A percentile compares a stretch with the other conserved stretches of the same genome.
phyloP scores from a whole-genome alignment of 2,888 invertebrate genomes.

The Sepioteuthis lessoniana region DNA sequence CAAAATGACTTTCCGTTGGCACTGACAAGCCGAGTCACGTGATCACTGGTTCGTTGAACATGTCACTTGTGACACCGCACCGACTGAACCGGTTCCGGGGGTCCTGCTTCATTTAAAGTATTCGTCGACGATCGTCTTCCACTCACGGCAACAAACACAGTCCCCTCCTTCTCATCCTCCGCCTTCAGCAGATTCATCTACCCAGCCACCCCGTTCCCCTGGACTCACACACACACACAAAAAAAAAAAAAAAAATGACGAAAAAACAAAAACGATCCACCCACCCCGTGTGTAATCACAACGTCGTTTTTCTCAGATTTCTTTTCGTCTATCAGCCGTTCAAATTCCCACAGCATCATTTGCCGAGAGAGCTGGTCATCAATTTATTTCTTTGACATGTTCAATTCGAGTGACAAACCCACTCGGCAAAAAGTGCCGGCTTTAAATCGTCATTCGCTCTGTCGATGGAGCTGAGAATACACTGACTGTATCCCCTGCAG shows the following conservation, averaged over 20 bases:
- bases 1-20: neutral
- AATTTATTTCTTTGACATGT: neutral
- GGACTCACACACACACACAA: too few species aligned
- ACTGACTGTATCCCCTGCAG: too few species aligned
- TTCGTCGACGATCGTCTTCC: neutral
- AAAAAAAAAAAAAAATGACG: too few species aligned
- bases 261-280: neutral
- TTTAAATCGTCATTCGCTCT: too few species aligned
- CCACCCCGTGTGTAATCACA: neutral
- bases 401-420: neutral
- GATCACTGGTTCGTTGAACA: conserved; percentile 20
- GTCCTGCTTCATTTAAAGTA: neutral
- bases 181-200: too few species aligned
- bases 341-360: neutral
- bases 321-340: neutral
- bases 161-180: neutral
- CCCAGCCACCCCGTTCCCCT: too few species aligned
- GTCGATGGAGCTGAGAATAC: too few species aligned
- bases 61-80: neutral
- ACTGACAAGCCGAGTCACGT: conserved; percentile 23
- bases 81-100: neutral
- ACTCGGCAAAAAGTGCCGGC: too few species aligned
- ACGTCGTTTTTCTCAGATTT: neutral
- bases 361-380: neutral
- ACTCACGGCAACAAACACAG: neutral